A percentile compares a stretch with the other conserved stretches of the same genome.
phyloP scores from a whole-genome alignment of 2,797 vertebrate species.

The Sebastolobus altivelis region DNA sequence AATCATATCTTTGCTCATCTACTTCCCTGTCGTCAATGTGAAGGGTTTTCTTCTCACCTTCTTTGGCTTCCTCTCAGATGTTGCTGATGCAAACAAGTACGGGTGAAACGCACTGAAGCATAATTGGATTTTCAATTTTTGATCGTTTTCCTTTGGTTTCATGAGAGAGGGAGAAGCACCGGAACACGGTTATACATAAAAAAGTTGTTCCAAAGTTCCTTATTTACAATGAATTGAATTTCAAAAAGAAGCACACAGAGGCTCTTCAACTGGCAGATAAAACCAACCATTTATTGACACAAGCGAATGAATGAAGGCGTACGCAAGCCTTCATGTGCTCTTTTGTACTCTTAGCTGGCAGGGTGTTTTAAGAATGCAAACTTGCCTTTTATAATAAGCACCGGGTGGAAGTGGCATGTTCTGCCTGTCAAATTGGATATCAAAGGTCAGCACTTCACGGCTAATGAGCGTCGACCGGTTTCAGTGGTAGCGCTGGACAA shows the following conservation, averaged over 20 bases:
- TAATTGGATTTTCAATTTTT: conserved; percentile 17
- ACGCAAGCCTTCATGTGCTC: not conserved
- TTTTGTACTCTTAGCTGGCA: conserved; percentile 3
- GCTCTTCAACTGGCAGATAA: not conserved
- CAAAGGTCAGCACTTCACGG: not conserved
- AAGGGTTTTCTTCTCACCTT: conserved; percentile 11
- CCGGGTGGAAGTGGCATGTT: conserved; percentile 19
- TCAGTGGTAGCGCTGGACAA: not conserved
- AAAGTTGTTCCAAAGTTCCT: not conserved
- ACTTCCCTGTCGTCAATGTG: conserved; percentile 11
- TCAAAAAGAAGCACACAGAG: not conserved
- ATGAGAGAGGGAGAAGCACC: not conserved
- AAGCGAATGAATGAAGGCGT: not conserved
- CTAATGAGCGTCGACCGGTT: not conserved
- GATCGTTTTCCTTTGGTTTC: conserved; percentile 8
- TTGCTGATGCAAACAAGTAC: conserved; percentile 27
- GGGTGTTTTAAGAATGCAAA: conserved; percentile 32
- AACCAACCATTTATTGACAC: not conserved
- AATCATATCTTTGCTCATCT: conserved; percentile 5
- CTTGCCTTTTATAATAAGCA: conserved; percentile 40
- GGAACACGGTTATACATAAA: not conserved
- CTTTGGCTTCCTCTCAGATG: not conserved
- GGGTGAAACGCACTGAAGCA: not conserved
- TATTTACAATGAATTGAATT: not conserved
- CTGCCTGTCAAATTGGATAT: conserved; percentile 40